Base-by-base conservation (phyloP, 37 sponge, comb jelly and placozoan species). In the Oscarella lobularis region DNA sequence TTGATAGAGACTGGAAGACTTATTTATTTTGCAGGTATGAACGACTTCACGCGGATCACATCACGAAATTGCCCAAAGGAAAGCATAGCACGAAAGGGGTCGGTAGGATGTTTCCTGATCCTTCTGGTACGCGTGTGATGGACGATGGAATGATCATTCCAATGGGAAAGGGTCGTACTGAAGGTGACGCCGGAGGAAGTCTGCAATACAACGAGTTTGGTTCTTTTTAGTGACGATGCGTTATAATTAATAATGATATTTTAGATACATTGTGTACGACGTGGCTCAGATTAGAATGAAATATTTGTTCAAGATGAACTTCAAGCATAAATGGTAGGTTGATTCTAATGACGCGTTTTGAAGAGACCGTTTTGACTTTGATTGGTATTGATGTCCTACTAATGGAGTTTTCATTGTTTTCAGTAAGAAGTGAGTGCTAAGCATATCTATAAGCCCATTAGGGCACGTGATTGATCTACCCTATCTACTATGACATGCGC, bases 171-270 rank as follows among this genome's bases (percentile, higher is more conserved):
- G 60, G 14, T 48, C 35, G 71, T 68, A 14, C 71, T 14, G 31
- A 20, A 29, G 71, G 29, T 14, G 6, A 68, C 71, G 9, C 60
- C 60, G 75, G 76, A 31, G 85, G 79, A 3, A 87, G 90, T 65
- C 89, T 98, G 9, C 86, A 91, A 27, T 96, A 96, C 84, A 96
- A 96, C 78, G 98, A 96, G 93, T 96, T 87, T 90, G 14, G 31
- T 70, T 35, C n/a, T n/a, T 35, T 70, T 29, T 70, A n/a, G 37
- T 70, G 73, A 20, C 14, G 14, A 20, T 48, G 20, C 20, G 60
- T 9, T 48, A 27, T 48, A 9, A 48, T 48, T 48, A 48, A 27
- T 48, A 48, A 27, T n/a, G n/a, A n/a, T 48, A 27, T 29, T 3
- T 35, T 67, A 88, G 89, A 67, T 92, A 87, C 73, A 98, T 98